Base-by-base conservation (phyloP, 2,888 invertebrate genomes). In the Euspilapteryx auroguttella region DNA sequence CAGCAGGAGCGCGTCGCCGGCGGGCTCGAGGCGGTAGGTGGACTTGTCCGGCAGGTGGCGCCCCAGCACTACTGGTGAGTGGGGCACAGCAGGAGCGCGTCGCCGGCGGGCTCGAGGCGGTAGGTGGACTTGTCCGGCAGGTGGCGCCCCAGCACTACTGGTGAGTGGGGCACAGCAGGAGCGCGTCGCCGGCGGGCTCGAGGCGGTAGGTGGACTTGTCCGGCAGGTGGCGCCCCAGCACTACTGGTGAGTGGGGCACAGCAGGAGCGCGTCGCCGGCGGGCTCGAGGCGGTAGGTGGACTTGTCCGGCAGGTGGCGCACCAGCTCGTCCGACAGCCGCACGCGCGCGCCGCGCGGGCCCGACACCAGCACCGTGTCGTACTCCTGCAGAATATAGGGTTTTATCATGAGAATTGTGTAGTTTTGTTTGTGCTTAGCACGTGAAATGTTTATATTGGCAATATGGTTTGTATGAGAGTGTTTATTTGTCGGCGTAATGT, bases 321-420 rank as follows among this genome's bases (percentile, higher is more conserved):
- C 83, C 28, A 94, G 82, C 43, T 94, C 93, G 55, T 94, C 90
- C 20, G 87, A 91, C 13, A 95, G 79, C 21, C 87, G 79, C 1
- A 95, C 86, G 41, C 88, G 86, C 5, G 94, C 89, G 10, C 88
- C 88, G 40, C 86, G 85, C 0, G 94, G 94, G 0, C 94, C 94
- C 41, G 83, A 85, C 27, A 92, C 79, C 37, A 86, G 84, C 6
- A 94, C 79, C 17, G 83, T 82, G 24, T 75, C 78, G 32, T 54
- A 61, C 21, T 81, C 81, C 73, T 79, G 69, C 9, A 44, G 46
- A 25, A 64, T 51, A 57, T 63, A 55, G 29, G 51, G 12, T 20
- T n/a, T 28, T 3, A 2, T 23, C 12, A 23, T n/a, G 11, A 8
- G 8, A 20, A 20, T 7, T 20, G 6, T 20, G 20, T 20, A 20